phyloP scores from a whole-genome alignment of 2,888 invertebrate species.

The Gastracanthus pulcherrimus region DNA sequence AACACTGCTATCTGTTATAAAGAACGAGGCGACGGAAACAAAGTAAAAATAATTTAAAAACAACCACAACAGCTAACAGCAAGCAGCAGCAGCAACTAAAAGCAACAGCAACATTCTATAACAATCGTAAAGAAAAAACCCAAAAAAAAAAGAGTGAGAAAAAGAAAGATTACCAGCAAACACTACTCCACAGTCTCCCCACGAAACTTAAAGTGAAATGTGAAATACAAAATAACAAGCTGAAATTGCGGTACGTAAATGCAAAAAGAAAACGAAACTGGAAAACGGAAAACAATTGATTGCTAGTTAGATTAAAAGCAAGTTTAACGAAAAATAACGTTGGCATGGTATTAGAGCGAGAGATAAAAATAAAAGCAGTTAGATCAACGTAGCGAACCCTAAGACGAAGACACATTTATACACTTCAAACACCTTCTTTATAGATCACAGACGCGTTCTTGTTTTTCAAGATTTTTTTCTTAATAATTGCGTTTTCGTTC shows the following conservation, averaged over 20 bases:
- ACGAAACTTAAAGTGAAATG: conserved; percentile 59
- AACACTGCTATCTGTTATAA: conserved; percentile 62
- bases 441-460: conserved; percentile 29
- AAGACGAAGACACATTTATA: conserved; percentile 46
- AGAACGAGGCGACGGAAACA: conserved; percentile 63
- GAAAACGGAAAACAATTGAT: conserved; percentile 42
- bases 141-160: conserved; percentile 65
- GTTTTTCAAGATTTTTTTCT: conserved; percentile 21
- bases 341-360: conserved; percentile 51
- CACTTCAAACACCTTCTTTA: conserved; percentile 35
- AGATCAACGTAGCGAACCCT: conserved; percentile 54
- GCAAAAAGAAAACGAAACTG: conserved; percentile 51
- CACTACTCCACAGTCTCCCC: conserved; percentile 72
- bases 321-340: conserved; percentile 49
- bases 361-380: conserved; percentile 53
- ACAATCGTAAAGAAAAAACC: conserved; percentile 66
- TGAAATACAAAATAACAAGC: conserved; percentile 57
- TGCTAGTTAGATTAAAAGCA: conserved; percentile 31
- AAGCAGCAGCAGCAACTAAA: conserved; percentile 61
- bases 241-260: conserved; percentile 62
- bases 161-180: conserved; percentile 66
- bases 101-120: conserved; percentile 66
- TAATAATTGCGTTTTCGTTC: conserved; percentile 40
- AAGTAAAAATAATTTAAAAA: conserved; percentile 58
- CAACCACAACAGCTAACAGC: conserved; percentile 58